Conservation (phyloP, 2,797 vertebrate genomes). For the Anas acuta region DNA sequence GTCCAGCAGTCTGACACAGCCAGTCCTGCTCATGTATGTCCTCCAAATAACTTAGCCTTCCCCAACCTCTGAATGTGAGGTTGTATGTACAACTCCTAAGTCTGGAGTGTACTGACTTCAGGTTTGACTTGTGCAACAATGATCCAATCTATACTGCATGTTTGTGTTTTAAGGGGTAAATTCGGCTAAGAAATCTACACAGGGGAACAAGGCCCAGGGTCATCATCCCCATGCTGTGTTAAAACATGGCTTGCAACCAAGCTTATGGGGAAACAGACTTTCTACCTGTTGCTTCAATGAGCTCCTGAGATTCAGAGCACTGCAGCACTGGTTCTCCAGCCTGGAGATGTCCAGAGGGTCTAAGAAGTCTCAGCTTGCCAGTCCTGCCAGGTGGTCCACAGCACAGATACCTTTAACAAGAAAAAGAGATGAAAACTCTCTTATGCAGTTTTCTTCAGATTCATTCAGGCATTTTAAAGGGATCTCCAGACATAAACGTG, state of each 20-base stretch:
- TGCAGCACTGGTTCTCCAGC: neutral
- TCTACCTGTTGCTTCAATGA: neutral
- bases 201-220: neutral
- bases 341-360: neutral
- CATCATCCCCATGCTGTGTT: neutral
- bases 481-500: slow-evolving; percentile 27
- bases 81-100: neutral
- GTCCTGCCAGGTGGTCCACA: neutral
- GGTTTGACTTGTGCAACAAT: neutral
- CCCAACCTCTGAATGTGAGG: neutral
- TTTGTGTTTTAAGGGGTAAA: neutral
- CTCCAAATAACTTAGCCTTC: neutral
- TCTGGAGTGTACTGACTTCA: neutral
- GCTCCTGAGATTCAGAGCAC: neutral
- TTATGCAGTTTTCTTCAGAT: neutral
- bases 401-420: neutral
- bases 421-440: neutral
- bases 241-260: neutral
- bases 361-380: neutral
- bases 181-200: neutral
- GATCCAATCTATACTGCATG: neutral
- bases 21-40: neutral
- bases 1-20: neutral
- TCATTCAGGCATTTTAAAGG: slow-evolving; percentile 14
- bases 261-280: neutral